A percentile compares a stretch with the other conserved stretches of the same genome.
These are phyloP conservation scores for Echeneis naucrates DNA, from an alignment of 2,797 vertebrate genomes.

Conservation along the genomic window DNA sequence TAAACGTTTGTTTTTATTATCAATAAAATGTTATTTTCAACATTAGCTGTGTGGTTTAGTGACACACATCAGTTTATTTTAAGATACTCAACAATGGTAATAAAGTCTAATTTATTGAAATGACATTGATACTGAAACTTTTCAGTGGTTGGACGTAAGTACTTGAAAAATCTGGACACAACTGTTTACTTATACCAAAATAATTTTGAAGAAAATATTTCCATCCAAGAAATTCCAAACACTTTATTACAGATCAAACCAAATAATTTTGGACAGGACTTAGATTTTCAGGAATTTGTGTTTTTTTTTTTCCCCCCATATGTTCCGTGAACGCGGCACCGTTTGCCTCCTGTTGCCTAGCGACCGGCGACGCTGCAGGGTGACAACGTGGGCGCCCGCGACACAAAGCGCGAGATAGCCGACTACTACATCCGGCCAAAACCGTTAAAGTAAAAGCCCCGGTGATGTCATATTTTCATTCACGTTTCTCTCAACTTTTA, in stretches of 20 bases:
- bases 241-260: no score
- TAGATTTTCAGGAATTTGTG: neutral
- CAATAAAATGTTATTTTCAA: conserved; percentile 74
- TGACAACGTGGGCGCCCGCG: conserved; percentile 40
- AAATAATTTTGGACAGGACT: no score
- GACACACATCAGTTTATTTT: neutral
- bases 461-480: neutral
- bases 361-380: conserved; percentile 42
- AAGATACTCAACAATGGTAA: no score
- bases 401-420: accelerated
- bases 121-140: no score
- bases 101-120: no score
- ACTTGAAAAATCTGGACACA: no score
- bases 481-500: neutral
- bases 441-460: conserved; percentile 13
- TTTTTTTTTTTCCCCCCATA: neutral
- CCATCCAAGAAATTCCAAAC: no score
- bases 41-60: conserved; percentile 3
- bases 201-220: no score
- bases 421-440: conserved; percentile 7
- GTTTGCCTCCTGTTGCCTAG: conserved; percentile 47
- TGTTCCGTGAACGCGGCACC: neutral
- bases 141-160: no score
- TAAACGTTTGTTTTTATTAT: conserved; percentile 62
- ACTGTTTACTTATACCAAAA: no score